Base-by-base conservation (phyloP, 1,140 invertebrate genomes). In the Dendrolimus kikuchii region DNA sequence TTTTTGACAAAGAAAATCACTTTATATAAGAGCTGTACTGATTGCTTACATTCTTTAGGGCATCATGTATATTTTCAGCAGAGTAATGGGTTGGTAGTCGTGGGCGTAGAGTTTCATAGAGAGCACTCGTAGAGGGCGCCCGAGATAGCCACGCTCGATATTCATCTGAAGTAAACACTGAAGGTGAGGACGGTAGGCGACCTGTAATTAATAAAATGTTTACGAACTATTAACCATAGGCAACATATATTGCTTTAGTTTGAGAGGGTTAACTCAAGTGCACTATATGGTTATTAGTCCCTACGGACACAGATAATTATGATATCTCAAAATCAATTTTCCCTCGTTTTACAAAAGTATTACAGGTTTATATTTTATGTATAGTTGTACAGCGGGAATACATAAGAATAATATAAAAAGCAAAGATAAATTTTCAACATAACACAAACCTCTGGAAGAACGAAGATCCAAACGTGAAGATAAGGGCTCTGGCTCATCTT, bases 101-200 rank as follows among this genome's bases (percentile, higher is more conserved):
- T 5, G 82, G 82, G 59, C 95, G 90, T 66, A 97, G 93, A 68
- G 95, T 93, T 72, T 98, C 95, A 78, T 97, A 97, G 63, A 98
- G 93, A 46, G 96, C 96, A 58, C 94, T 96, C 38, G 96, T 97
- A 44, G 95, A 97, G 6, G 96, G 96, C 2, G 96, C 95, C 46
- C 96, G 89, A 54, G 93, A 93, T 64, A 97, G 73, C 95, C 95
- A 97, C 46, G 95, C 93, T 54, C 94, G 91, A 71, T 97, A 97
- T 77, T 98, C 96, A 79, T 96, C 95, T 64, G 95, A 94, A 62
- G 95, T 95, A 86, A 96, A 96, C 75, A 96, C 93, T 71, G 88
- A 89, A 51, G 82, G 74, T 58, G 82, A 86, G 46, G 79, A 83
- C 41, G 82, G 68, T 59, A 86, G 65, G 57, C 79, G 78, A 71